Conservation (phyloP, 2,113 vertebrate species). For the Oenanthe oenanthe region DNA sequence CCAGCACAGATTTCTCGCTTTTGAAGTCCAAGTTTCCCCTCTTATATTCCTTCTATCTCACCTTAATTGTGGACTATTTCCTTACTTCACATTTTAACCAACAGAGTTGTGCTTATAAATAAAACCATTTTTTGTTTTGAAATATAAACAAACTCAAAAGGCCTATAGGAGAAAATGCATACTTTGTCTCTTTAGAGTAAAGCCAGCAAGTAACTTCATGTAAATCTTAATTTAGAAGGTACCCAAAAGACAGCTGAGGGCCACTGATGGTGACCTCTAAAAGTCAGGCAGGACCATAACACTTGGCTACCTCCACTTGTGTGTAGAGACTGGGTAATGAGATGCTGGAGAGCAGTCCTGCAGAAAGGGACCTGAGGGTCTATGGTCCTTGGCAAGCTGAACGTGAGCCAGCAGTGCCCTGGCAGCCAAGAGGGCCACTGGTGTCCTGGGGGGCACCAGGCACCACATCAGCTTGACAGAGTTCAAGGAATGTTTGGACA, state of each 20-base stretch:
- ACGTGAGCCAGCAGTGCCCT: background rate
- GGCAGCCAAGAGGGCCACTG: background rate
- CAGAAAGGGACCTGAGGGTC: background rate
- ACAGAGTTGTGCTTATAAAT: background rate
- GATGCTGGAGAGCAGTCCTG: background rate
- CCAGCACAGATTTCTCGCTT: background rate
- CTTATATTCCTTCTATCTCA: background rate
- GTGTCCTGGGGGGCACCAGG: background rate
- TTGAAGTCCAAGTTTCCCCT: background rate
- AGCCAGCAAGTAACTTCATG: background rate
- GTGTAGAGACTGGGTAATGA: background rate
- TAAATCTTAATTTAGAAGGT: background rate
- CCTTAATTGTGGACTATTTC: background rate
- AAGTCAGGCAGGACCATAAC: background rate
- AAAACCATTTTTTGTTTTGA: background rate
- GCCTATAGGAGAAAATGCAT: background rate
- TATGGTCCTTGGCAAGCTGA: accelerated
- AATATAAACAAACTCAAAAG: background rate
- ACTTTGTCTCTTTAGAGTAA: background rate
- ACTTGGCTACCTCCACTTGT: background rate
- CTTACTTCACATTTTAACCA: background rate
- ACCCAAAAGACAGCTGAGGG: background rate
- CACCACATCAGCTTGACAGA: background rate
- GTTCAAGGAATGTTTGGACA: background rate
- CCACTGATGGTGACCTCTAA: background rate